A percentile compares a stretch with the other conserved stretches of the same genome.
Conservation (phyloP, 2,113 vertebrate genomes). For the Cheilinus undulatus region DNA sequence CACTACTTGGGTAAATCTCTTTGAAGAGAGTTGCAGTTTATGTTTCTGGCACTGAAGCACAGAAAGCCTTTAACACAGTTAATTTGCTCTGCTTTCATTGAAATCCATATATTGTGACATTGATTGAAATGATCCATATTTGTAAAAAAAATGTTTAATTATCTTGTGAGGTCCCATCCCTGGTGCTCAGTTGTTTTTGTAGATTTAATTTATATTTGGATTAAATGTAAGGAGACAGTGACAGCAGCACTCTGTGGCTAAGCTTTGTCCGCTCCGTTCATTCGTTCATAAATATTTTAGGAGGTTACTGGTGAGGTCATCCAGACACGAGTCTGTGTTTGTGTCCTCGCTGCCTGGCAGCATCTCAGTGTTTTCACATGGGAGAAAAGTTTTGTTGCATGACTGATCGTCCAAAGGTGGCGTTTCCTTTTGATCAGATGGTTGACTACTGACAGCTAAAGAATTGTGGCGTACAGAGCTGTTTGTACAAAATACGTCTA, state of each 20-base stretch:
- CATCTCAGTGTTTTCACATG: slow-evolving; percentile 13
- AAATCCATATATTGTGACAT: too few relatives aligned
- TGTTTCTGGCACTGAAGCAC: too few relatives aligned
- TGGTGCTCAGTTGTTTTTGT: too few relatives aligned
- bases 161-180: too few relatives aligned
- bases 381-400: slow-evolving; percentile 1
- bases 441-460: neutral
- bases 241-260: neutral
- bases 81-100: too few relatives aligned
- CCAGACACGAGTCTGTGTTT: slow-evolving; percentile 21
- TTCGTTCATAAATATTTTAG: slow-evolving; percentile 57
- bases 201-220: neutral
- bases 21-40: too few relatives aligned
- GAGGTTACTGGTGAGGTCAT: slow-evolving; percentile 20
- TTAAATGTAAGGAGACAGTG: neutral
- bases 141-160: too few relatives aligned
- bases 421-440: slow-evolving; percentile 6
- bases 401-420: neutral
- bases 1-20: too few relatives aligned
- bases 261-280: slow-evolving; percentile 19
- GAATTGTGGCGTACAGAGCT: neutral
- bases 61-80: too few relatives aligned
- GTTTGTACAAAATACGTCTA: neutral
- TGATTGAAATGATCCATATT: too few relatives aligned
- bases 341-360: slow-evolving; percentile 30